Conservation (phyloP, 2,113 vertebrate species). For the Myxocyprinus asiaticus region DNA sequence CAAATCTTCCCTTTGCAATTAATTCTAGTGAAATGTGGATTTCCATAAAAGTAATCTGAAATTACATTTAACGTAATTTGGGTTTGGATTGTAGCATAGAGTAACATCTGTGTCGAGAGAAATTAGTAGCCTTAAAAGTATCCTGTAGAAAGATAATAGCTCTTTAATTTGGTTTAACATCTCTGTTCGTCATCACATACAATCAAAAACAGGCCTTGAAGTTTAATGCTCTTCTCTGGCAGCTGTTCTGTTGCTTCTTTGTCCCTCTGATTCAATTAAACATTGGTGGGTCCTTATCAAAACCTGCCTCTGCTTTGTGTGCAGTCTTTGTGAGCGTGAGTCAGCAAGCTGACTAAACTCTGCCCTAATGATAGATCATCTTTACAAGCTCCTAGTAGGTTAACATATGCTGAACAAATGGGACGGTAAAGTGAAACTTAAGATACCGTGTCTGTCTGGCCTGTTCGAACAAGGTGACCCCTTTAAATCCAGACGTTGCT, state of each 20-base stretch:
- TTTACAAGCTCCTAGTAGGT: slow-evolving; percentile 36
- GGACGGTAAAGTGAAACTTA: neutral
- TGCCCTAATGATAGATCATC: slow-evolving; percentile 7
- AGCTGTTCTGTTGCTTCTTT: neutral
- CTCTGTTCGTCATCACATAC: neutral
- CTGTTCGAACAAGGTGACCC: slow-evolving; percentile 17
- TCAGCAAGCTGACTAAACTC: slow-evolving; percentile 35
- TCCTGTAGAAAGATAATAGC: too few species aligned
- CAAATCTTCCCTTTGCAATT: too few species aligned
- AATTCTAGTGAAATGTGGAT: too few species aligned
- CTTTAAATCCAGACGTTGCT: slow-evolving; percentile 1
- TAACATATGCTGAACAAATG: slow-evolving; percentile 37
- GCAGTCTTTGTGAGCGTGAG: slow-evolving; percentile 34
- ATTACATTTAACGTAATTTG: too few species aligned
- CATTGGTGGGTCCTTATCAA: slow-evolving; percentile 35
- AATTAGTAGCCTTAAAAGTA: neutral
- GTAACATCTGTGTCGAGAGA: too few species aligned
- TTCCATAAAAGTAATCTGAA: too few species aligned
- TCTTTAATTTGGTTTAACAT: neutral
- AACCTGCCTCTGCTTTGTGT: slow-evolving; percentile 2
- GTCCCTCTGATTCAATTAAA: slow-evolving; percentile 23
- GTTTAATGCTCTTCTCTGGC: neutral
- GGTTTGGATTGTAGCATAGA: too few species aligned
- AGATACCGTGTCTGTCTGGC: neutral
- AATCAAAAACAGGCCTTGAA: slow-evolving; percentile 23